Conservation (phyloP, 2,113 vertebrate genomes). For the Carassius carassius region DNA sequence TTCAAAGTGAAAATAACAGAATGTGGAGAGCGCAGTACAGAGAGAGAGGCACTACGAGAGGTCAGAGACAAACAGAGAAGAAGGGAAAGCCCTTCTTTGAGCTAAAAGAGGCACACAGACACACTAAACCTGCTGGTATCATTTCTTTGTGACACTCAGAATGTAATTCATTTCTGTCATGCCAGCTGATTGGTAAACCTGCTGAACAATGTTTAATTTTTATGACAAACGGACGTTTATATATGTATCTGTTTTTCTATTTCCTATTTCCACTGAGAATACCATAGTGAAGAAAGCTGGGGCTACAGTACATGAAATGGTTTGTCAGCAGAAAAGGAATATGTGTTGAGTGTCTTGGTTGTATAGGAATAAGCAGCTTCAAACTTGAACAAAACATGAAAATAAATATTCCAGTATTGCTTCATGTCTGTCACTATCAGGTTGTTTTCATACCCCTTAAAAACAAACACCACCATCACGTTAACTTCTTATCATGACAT, state of each 20-base stretch:
- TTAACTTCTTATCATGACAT: not conserved
- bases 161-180: slow-evolving; percentile 12
- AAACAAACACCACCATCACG: not conserved
- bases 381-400: not conserved
- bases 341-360: not conserved
- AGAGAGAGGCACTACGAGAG: slow-evolving; percentile 9
- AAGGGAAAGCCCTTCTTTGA: slow-evolving; percentile 32
- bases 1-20: slow-evolving; percentile 59
- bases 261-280: not conserved
- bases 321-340: slow-evolving; percentile 14
- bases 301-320: not conserved
- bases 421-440: not conserved
- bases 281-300: slow-evolving; percentile 2
- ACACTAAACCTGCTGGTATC: slow-evolving; percentile 35
- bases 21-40: slow-evolving; percentile 26
- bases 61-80: slow-evolving; percentile 28
- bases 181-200: not conserved
- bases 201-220: slow-evolving; percentile 9
- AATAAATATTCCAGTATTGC: not conserved
- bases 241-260: not conserved
- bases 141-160: slow-evolving; percentile 10
- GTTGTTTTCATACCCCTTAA: not conserved
- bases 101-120: slow-evolving; percentile 36
- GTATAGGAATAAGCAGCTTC: not conserved
- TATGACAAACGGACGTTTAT: slow-evolving; percentile 5